phyloP scores from a whole-genome alignment of 2,113 vertebrate species.

The Amblyornis subalaris region DNA sequence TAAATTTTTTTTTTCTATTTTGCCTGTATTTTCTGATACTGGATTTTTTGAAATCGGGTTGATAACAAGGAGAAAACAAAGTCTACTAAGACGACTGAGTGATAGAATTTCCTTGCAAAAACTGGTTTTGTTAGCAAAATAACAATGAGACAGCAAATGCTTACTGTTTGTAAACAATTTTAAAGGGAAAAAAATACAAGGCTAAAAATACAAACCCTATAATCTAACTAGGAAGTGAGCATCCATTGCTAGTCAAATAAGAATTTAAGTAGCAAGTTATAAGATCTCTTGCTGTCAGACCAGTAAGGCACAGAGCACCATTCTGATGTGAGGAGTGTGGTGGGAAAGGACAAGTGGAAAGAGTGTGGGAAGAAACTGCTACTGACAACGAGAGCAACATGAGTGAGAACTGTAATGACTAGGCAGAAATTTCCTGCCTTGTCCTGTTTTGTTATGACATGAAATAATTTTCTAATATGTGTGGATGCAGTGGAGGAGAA shows the following conservation, averaged over 20 bases:
- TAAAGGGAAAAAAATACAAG: background rate
- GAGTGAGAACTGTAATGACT: background rate
- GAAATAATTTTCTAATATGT: background rate
- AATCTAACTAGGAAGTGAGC: accelerated
- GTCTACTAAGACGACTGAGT: background rate
- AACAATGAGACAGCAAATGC: background rate
- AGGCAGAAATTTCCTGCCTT: background rate
- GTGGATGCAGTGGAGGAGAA: background rate
- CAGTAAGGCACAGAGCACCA: background rate
- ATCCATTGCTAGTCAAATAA: background rate
- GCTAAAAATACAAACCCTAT: background rate
- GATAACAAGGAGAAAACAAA: background rate
- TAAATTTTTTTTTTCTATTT: background rate
- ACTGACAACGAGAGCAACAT: background rate
- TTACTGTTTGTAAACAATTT: background rate
- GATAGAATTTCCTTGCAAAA: background rate
- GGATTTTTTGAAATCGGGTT: background rate
- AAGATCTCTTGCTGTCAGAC: background rate
- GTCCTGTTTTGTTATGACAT: background rate
- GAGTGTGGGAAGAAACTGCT: background rate
- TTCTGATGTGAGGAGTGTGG: background rate
- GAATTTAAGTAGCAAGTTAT: background rate
- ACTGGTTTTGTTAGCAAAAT: background rate
- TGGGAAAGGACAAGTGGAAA: background rate
- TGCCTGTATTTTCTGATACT: background rate